phyloP scores from a whole-genome alignment of 1,140 invertebrate species.

The Penaeus vannamei region DNA sequence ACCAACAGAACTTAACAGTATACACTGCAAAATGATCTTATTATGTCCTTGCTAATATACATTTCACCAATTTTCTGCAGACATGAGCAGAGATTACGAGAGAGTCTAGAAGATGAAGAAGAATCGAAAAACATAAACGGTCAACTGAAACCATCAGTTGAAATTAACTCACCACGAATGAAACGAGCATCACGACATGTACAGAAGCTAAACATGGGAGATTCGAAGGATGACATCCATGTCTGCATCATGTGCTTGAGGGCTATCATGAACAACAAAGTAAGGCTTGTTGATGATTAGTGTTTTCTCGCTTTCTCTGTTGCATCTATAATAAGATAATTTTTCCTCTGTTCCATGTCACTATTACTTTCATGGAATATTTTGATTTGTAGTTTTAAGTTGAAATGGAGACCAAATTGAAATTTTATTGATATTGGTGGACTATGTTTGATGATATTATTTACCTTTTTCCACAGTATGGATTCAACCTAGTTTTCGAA shows the following conservation, averaged over 20 bases:
- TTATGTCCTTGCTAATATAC: not conserved
- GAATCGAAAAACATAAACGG: slow-evolving; percentile 59
- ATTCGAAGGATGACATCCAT: slow-evolving; percentile 98
- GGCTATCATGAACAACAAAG: slow-evolving; percentile 99
- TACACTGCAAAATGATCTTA: not conserved
- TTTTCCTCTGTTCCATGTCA: too few species aligned
- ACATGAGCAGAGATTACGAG: slow-evolving; percentile 85
- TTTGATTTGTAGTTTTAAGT: too few species aligned
- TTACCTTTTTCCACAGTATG: slow-evolving; percentile 81
- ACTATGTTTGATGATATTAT: not conserved
- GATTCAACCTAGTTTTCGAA: slow-evolving; percentile 99
- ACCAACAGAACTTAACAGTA: too few species aligned
- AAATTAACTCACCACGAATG: slow-evolving; percentile 80
- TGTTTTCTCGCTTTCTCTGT: too few species aligned
- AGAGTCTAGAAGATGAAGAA: slow-evolving; percentile 75
- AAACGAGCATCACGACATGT: slow-evolving; percentile 86
- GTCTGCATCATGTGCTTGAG: slow-evolving; percentile 99
- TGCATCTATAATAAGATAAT: too few species aligned
- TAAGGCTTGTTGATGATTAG: slow-evolving; percentile 70
- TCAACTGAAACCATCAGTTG: slow-evolving; percentile 71
- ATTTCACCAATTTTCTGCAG: slow-evolving; percentile 69
- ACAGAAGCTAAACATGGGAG: slow-evolving; percentile 95
- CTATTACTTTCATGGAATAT: too few species aligned
- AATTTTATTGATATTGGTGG: too few species aligned
- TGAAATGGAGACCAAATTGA: too few species aligned